phyloP scores from a whole-genome alignment of 1,140 invertebrate species.

The Apocrypta bakeri region DNA sequence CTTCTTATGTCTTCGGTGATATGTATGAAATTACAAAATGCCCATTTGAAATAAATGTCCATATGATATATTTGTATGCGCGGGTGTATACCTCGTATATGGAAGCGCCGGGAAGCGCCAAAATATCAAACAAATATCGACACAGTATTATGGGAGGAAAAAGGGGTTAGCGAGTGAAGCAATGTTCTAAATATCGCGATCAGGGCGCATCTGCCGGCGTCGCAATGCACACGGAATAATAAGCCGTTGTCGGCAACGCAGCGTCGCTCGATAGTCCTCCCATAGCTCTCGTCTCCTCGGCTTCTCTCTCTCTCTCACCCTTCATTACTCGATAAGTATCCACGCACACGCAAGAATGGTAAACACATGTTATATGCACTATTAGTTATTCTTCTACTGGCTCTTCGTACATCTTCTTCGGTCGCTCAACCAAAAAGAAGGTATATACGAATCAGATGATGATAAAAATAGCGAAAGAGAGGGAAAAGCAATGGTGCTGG shows the following conservation, averaged over 20 bases:
- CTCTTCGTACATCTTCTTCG: neutral
- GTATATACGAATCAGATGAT: neutral
- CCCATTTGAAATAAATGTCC: neutral
- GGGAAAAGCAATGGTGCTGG: neutral
- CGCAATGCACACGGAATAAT: constrained; percentile 12
- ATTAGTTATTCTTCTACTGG: neutral
- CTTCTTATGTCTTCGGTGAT: neutral
- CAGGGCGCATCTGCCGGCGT: neutral
- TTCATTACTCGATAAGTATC: neutral
- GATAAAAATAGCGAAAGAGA: neutral
- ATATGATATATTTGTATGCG: neutral
- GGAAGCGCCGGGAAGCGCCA: neutral
- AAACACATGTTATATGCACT: neutral
- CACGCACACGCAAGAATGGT: neutral
- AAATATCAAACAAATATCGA: neutral
- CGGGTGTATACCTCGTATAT: neutral
- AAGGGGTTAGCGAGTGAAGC: neutral
- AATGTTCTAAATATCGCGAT: neutral
- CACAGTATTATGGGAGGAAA: neutral
- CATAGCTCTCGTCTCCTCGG: neutral
- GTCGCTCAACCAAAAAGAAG: neutral
- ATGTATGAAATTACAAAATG: neutral
- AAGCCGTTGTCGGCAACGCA: constrained; percentile 13
- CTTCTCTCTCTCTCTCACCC: neutral
- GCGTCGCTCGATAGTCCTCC: constrained; percentile 34